These are phyloP conservation scores for Rhabdomys pumilio DNA, from an alignment of 2,797 vertebrate species.

Conservation along the genomic window DNA sequence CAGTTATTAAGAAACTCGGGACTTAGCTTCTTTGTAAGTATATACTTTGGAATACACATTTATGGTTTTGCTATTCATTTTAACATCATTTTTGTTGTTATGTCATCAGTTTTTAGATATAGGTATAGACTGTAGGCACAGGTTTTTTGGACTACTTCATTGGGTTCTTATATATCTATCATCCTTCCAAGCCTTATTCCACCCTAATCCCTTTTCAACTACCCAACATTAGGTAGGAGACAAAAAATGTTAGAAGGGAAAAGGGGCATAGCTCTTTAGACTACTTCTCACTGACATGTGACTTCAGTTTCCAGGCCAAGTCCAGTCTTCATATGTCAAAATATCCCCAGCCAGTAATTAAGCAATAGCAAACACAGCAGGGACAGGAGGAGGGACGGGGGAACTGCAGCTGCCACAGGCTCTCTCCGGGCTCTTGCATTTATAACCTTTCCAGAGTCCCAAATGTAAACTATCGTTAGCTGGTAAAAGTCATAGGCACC, in stretches of 20 bases:
- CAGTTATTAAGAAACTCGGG: background rate
- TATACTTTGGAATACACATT: slow-evolving; percentile 58
- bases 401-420: background rate
- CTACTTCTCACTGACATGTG: background rate
- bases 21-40: slow-evolving; percentile 20
- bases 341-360: background rate
- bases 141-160: background rate
- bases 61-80: background rate
- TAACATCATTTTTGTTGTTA: background rate
- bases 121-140: background rate
- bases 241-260: background rate
- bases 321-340: background rate
- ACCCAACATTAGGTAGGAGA: background rate
- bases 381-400: background rate
- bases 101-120: background rate
- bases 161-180: background rate
- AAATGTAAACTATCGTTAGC: background rate
- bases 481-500: background rate
- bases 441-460: background rate
- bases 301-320: background rate
- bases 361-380: background rate
- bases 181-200: background rate
- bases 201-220: background rate
- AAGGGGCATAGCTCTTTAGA: background rate
- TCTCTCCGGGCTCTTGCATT: background rate